These are phyloP conservation scores for Periophthalmus magnuspinnatus DNA, from an alignment of 2,797 vertebrate species.

Conservation along the genomic window DNA sequence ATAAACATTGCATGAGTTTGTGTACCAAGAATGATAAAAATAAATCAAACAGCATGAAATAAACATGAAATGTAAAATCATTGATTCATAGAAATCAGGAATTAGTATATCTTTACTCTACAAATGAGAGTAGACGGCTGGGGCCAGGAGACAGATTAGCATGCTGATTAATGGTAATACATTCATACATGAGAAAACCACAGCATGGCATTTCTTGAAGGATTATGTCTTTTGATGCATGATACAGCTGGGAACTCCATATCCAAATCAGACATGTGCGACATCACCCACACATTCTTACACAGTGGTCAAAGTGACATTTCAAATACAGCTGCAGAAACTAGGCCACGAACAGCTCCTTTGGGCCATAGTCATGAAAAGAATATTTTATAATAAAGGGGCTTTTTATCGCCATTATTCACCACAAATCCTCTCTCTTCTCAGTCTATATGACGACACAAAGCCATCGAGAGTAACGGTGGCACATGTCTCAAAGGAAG, in stretches of 20 bases:
- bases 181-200: conserved; percentile 29
- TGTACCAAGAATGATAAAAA: background rate
- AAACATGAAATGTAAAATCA: background rate
- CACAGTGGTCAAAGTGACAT: conserved; percentile 54
- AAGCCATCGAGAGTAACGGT: conserved; percentile 9
- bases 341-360: conserved; percentile 59
- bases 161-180: conserved; percentile 45
- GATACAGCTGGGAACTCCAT: background rate
- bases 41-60: too few relatives aligned
- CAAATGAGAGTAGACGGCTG: conserved; percentile 20
- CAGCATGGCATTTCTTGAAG: conserved; percentile 24
- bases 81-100: background rate
- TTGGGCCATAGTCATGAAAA: conserved; percentile 56
- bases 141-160: conserved; percentile 31
- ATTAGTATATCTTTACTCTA: background rate
- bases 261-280: background rate
- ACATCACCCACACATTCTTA: background rate
- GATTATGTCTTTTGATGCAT: conserved; percentile 30
- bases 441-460: conserved; percentile 11
- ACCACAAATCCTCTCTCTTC: conserved; percentile 42
- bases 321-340: conserved; percentile 65
- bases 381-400: conserved; percentile 42
- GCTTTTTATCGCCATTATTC: conserved; percentile 50
- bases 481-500: conserved; percentile 25
- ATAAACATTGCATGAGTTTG: conserved; percentile 13